phyloP scores from a whole-genome alignment of 2,888 invertebrate genomes.

The Horisme vitalbata region DNA sequence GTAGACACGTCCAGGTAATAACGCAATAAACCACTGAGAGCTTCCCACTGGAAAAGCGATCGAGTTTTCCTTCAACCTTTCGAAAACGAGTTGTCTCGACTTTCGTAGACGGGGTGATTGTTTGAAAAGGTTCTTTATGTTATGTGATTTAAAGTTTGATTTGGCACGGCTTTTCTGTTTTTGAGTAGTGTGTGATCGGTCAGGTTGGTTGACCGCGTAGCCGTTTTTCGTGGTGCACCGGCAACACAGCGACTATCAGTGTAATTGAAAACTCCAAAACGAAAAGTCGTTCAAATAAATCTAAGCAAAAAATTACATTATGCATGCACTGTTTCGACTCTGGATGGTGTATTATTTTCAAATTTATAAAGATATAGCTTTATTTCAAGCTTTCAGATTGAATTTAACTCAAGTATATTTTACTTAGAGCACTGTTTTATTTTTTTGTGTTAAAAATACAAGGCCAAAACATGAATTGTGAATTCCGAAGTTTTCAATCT shows the following conservation, averaged over 20 bases:
- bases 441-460: too few species aligned
- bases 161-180: slow-evolving; percentile 43
- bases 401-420: too few species aligned
- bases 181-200: slow-evolving; percentile 68
- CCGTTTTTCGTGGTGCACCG: slow-evolving; percentile 71
- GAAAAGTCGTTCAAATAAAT: slow-evolving; percentile 73
- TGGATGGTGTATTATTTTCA: slow-evolving; percentile 12
- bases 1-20: slow-evolving; percentile 82
- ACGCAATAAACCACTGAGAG: slow-evolving; percentile 83
- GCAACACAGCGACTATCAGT: slow-evolving; percentile 69
- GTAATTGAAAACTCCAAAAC: slow-evolving; percentile 81
- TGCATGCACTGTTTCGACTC: slow-evolving; percentile 24
- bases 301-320: slow-evolving; percentile 47
- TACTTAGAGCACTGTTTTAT: too few species aligned
- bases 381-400: too few species aligned
- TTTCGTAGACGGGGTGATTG: slow-evolving; percentile 49
- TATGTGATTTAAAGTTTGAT: slow-evolving; percentile 53
- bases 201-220: slow-evolving; percentile 67
- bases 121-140: slow-evolving; percentile 64
- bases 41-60: slow-evolving; percentile 80
- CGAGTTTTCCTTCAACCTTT: slow-evolving; percentile 80
- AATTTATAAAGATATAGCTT: slow-evolving; percentile 7
- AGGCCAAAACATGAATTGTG: too few species aligned
- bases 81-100: slow-evolving; percentile 74
- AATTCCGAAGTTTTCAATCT: slow-evolving; percentile 18